Conservation (phyloP, 2,888 invertebrate genomes). For the Zhuqinia jingwanae region DNA sequence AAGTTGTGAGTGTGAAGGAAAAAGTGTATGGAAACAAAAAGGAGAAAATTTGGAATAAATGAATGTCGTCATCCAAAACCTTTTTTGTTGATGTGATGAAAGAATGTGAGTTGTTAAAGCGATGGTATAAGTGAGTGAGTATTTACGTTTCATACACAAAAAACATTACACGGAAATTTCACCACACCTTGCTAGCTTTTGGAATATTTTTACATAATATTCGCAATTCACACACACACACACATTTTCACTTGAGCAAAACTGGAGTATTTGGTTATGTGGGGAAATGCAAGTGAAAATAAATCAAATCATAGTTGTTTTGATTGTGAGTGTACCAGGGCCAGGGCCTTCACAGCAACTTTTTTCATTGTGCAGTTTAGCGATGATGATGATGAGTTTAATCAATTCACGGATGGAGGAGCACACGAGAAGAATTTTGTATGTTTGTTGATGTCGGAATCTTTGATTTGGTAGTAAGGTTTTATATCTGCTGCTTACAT, state of each 20-base stretch:
- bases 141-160: too few species aligned
- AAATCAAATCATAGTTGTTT: not conserved
- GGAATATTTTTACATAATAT: not conserved
- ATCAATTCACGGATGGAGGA: not conserved
- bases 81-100: not conserved
- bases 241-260: too few species aligned
- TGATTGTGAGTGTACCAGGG: not conserved
- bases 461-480: not conserved
- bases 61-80: not conserved
- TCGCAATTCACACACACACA: not conserved
- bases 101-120: constrained; percentile 1
- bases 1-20: not conserved
- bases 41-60: not conserved
- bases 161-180: not conserved
- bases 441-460: not conserved
- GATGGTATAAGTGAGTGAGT: not conserved
- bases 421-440: not conserved
- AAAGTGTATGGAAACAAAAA: not conserved
- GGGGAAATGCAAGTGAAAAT: too few species aligned
- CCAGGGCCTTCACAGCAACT: not conserved
- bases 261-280: too few species aligned
- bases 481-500: too few species aligned
- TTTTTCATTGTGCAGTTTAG: not conserved
- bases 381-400: too few species aligned
- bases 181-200: not conserved